Conservation (phyloP, 2,888 invertebrate species). For the Eubasilissa splendida region DNA sequence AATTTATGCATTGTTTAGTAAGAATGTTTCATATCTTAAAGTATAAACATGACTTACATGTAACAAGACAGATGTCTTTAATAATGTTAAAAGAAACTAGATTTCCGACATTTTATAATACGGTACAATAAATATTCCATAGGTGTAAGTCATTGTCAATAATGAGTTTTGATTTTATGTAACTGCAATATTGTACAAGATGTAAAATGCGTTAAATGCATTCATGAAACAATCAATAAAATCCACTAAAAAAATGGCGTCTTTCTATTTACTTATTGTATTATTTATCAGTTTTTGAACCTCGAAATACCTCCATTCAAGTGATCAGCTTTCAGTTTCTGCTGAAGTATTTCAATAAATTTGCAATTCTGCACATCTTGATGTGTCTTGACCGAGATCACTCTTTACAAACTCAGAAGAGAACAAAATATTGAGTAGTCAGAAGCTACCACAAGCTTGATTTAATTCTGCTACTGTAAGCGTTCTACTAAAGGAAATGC, state of each 20-base stretch:
- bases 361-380: too few species aligned
- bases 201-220: slow-evolving; percentile 14
- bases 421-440: too few species aligned
- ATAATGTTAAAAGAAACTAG: slow-evolving; percentile 14
- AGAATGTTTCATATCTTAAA: slow-evolving; percentile 20
- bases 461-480: too few species aligned
- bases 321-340: too few species aligned
- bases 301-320: too few species aligned
- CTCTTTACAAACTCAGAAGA: too few species aligned
- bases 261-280: slow-evolving; percentile 27
- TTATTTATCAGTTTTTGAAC: background rate
- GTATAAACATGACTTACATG: slow-evolving; percentile 28
- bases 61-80: background rate
- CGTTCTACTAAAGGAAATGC: too few species aligned
- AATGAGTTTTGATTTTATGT: background rate
- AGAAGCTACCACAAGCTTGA: too few species aligned
- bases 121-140: slow-evolving; percentile 36
- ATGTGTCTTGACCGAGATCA: too few species aligned
- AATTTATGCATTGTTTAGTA: slow-evolving; percentile 18
- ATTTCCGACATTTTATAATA: slow-evolving; percentile 7
- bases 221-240: slow-evolving; percentile 10
- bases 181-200: slow-evolving; percentile 27
- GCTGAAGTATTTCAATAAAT: too few species aligned
- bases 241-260: slow-evolving; percentile 16
- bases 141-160: slow-evolving; percentile 22